Base-by-base conservation (phyloP, 2,113 vertebrate genomes). In the Pedetes capensis region DNA sequence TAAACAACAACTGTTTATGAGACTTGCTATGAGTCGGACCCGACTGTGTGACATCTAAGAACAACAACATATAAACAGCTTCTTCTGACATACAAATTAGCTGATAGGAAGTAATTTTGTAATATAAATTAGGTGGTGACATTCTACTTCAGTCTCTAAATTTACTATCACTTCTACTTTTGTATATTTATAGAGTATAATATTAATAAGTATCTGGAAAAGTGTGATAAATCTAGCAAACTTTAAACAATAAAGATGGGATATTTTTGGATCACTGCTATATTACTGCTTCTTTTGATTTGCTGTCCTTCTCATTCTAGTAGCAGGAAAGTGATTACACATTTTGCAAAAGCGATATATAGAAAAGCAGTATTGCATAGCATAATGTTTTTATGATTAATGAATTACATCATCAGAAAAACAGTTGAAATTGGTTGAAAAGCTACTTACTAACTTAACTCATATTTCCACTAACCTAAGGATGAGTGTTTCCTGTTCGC, bases 391-490 rank as follows among this genome's bases (percentile, higher is more conserved):
- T 88, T 92, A 9, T 10, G 83, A 86, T 89, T 86, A 95, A 94
- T 93, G 88, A 63, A n/a, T 74, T 53, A 78, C 66, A 69, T 79
- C 69, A 55, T 39, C 37, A 71, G 20, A 47, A 55, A 85, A 61
- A 80, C 18, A 76, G 44, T 91, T n/a, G n/a, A n/a, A n/a, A n/a
- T n/a, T 88, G 22, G 13, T 49, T 44, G 42, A 85, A 79, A 93
- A 79, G 51, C 44, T 87, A 92, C 76, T 92, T 93, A 94, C 64
- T 93, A 95, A 76, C 57, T 84, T 47, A 92, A 86, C 79, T 94
- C 72, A 90, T 69, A 85, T 91, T 85, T 87, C 39, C 27, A 59
- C 85, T 92, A 91, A 51, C n/a, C 5, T 90, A 32, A 34, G 22
- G 6, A 18, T 32, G 1, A 82, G 4, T 66, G 13, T 72, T 78